Conservation (phyloP, 64 coral and sea anemone species). For the Stylophora pistillata region DNA sequence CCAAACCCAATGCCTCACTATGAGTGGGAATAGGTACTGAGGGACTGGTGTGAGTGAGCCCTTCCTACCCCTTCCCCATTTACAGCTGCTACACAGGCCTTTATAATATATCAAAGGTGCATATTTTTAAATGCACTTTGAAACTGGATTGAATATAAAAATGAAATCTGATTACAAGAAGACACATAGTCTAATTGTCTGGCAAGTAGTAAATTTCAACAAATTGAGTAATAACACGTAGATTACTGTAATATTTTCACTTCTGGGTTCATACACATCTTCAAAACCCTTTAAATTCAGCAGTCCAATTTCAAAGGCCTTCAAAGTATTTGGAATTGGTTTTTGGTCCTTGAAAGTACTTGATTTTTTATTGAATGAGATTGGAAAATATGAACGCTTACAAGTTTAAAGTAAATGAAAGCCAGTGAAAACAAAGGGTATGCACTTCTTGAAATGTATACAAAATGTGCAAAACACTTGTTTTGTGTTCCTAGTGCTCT, state of each 20-base stretch:
- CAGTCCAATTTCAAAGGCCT: slow-evolving; percentile 18
- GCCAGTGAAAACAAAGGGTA: slow-evolving; percentile 5
- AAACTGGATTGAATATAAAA: background rate
- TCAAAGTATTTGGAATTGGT: slow-evolving; percentile 17
- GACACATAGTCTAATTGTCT: slow-evolving; percentile 12
- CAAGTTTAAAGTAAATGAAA: slow-evolving; percentile 25
- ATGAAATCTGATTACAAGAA: background rate
- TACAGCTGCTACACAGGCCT: background rate
- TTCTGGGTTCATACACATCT: too few species aligned
- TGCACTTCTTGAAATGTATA: background rate
- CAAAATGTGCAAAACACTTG: background rate
- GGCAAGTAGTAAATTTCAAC: slow-evolving; percentile 2
- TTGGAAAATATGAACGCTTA: background rate
- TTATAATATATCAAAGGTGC: background rate
- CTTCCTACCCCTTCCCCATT: slow-evolving; percentile 17
- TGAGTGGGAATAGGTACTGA: too few species aligned
- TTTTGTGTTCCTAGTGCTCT: slow-evolving; percentile 24
- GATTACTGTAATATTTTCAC: background rate
- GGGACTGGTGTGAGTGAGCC: background rate
- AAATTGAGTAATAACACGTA: slow-evolving; percentile 6
- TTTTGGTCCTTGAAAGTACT: slow-evolving; percentile 12
- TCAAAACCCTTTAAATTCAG: background rate
- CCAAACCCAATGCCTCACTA: too few species aligned
- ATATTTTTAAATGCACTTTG: too few species aligned
- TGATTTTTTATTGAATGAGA: slow-evolving; percentile 23